phyloP scores from a whole-genome alignment of 2,888 invertebrate species.

The Polydrusus cervinus region DNA sequence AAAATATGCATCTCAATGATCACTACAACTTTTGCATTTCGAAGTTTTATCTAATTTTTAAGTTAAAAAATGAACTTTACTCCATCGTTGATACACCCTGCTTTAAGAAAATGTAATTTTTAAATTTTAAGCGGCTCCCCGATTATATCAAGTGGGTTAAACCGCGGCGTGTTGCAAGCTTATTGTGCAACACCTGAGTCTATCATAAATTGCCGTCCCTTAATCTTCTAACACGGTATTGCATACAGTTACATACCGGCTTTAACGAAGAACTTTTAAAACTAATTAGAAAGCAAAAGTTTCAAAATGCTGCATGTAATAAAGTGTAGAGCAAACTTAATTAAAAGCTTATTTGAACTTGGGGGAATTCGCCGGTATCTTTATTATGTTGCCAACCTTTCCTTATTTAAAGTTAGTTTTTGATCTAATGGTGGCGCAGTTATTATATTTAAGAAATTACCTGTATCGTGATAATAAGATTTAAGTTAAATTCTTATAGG shows the following conservation, averaged over 20 bases:
- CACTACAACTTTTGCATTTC: too few species aligned
- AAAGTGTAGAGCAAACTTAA: conserved; percentile 4
- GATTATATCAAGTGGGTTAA: conserved; percentile 19
- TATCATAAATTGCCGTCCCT: conserved; percentile 43
- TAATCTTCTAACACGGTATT: conserved; percentile 40
- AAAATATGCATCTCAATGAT: too few species aligned
- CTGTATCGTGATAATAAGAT: too few species aligned
- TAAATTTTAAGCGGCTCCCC: conserved; percentile 5
- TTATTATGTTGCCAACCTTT: background rate
- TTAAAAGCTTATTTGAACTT: conserved; percentile 7
- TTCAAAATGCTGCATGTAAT: conserved; percentile 7
- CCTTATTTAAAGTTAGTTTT: background rate
- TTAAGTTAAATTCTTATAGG: too few species aligned
- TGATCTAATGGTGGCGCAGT: too few species aligned
- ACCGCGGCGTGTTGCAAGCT: conserved; percentile 32
- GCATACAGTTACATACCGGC: conserved; percentile 30
- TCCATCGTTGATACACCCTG: too few species aligned
- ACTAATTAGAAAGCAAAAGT: conserved; percentile 4
- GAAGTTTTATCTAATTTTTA: too few species aligned
- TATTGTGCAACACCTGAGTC: conserved; percentile 46
- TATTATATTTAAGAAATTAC: too few species aligned
- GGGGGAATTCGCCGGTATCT: background rate
- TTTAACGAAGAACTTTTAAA: conserved; percentile 26
- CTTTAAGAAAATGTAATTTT: conserved; percentile 19
- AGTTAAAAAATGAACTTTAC: too few species aligned